phyloP scores from a whole-genome alignment of 2,888 invertebrate species.

The Hypselothyrea guttata region DNA sequence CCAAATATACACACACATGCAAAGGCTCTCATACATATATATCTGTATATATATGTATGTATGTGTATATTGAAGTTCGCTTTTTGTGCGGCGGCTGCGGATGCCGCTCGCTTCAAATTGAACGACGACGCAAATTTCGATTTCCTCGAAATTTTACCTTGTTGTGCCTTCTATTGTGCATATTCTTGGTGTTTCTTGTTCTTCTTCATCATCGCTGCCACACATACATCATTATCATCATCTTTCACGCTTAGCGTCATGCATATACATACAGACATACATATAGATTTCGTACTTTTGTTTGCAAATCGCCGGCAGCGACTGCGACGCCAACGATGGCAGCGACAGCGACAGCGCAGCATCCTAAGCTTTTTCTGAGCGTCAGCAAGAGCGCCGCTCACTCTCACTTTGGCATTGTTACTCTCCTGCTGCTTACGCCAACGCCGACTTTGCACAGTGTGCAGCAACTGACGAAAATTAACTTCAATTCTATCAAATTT shows the following conservation, averaged over 20 bases:
- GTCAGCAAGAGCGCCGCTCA: constrained; percentile 45
- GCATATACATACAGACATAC: constrained; percentile 28
- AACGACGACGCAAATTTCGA: constrained; percentile 75
- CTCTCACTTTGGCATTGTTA: constrained; percentile 47
- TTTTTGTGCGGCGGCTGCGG: constrained; percentile 47
- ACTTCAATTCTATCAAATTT: background rate
- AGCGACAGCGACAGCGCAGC: constrained; percentile 55
- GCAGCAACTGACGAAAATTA: constrained; percentile 6
- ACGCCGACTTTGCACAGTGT: constrained; percentile 48
- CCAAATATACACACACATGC: constrained; percentile 41
- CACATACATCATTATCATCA: constrained; percentile 44
- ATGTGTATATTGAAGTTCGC: constrained; percentile 41
- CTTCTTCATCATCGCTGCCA: constrained; percentile 32
- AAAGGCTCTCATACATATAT: constrained; percentile 17
- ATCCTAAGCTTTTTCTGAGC: constrained; percentile 71
- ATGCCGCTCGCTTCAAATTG: constrained; percentile 55
- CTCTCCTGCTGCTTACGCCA: constrained; percentile 37
- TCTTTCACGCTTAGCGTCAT: constrained; percentile 29
- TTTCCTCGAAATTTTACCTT: constrained; percentile 75
- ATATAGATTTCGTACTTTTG: constrained; percentile 57
- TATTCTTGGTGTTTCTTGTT: constrained; percentile 48
- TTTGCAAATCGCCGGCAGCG: constrained; percentile 53
- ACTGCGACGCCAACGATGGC: constrained; percentile 27
- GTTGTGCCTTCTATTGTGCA: constrained; percentile 69
- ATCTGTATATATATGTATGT: constrained; percentile 17